Evolutionary conservation across 2,797 vertebrate species (phyloP), one percentile per base, ranked within the genome.

Genomic region (Trichosurus vulpecula): DNA sequence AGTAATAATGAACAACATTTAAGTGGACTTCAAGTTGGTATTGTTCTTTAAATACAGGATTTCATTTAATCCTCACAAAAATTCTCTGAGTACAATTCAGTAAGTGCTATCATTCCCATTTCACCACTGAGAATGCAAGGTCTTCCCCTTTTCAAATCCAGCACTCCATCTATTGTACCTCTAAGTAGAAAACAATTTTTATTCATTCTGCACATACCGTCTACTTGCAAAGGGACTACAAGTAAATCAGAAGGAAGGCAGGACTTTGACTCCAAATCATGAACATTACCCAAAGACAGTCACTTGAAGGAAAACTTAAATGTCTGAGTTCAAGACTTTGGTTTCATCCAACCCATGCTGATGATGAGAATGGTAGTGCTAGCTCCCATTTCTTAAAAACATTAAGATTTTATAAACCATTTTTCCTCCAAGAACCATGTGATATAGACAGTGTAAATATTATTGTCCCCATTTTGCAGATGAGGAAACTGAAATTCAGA

Each of bases 241-340:
- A 19, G 29, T 30, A 91, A 92, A 92, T 74, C 31, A 90, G 95
- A 94, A 81, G 41, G 0, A 93, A 94, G 90, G 90, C 9, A 91
- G 27, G 89, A 94, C 92, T 90, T 95, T 94, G 57, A 52, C 54
- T 90, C 4, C 96, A 56, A 81, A 96, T 95, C 35, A 95, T 9
- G 2, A 92, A 10, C 19, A 66, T 55, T 93, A 54, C 93, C 25
- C 51, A 94, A 93, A 91, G 5, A 90, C 9, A 30, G 66, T 81
- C 66, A 41, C n/a, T 81, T 81, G 22, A 47, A 81, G n/a, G 81
- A 81, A 6, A 47, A 47, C 66, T 41, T 74, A 25, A n/a, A 41
- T 74, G 19, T 74, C 19, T n/a, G 14, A 81, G 66, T 81, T 81
- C n/a, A 25, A 41, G 66, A 47, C 2, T 19, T 74, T 9, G 22